Base-by-base conservation (phyloP, 2,797 vertebrate species). In the Leptoclinus maculatus region DNA sequence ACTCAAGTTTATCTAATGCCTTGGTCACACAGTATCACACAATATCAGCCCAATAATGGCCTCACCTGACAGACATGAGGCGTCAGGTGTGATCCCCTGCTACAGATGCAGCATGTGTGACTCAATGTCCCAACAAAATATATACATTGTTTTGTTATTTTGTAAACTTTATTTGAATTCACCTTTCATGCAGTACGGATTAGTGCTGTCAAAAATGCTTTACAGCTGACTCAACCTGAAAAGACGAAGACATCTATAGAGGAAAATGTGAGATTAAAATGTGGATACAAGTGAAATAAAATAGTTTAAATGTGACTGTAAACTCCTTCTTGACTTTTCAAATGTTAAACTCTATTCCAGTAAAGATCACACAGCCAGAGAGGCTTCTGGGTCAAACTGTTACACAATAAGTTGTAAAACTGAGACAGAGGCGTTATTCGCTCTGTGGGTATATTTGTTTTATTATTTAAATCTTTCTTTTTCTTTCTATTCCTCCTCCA, bases 381-480 rank as follows among this genome's bases (percentile, higher is more conserved):
- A 74, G 71, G 23, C 3, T 77, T 70, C 38, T 27, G 56, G 72
- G 71, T 80, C 67, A 78, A 57, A 71, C 36, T 64, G 57, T 86
- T 87, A 74, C 82, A 76, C 66, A 78, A 85, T 25, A 23, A 54
- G 60, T 38, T 68, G 45, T 74, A 79, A 83, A 83, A 71, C 71
- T 70, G 51, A 68, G 32, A 83, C 41, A 60, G 81, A 68, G 58
- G 29, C 66, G 12, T 32, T 43, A 7, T 58, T 80, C 77, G 71
- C 74, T 74, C 74, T 32, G 45, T 60, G 68, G 29, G 32, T 71
- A n/a, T 51, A 25, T 67, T 79, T 70, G 21, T 79, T 87, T 84
- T 29, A 82, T 78, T 79, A 67, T 83, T 78, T 62, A 38, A 75
- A 45, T 74, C 1, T 14, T 38, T 74, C 1, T 21, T 38, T 74